Base-by-base conservation (phyloP, 2,797 vertebrate species). In the Cirrhinus molitorella region DNA sequence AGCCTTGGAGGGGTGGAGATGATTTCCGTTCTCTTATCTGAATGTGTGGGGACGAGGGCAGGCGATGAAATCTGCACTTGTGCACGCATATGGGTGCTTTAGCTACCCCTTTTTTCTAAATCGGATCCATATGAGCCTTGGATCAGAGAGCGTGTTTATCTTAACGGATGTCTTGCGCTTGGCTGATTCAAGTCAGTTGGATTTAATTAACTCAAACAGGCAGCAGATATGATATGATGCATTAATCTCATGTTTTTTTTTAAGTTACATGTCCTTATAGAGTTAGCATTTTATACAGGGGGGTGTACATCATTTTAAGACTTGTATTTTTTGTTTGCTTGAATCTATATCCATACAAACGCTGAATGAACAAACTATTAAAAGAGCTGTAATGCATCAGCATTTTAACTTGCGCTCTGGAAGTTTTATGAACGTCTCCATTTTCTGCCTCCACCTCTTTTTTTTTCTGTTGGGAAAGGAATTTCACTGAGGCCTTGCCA, bases 401-500 rank as follows among this genome's bases (percentile, higher is more conserved):
- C 14, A 37, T 57, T 68, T 68, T 45, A 73, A 55, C 28, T 72
- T 40, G 37, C 9, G 14, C 45, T 87, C 23, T 8, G 65, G 3
- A 37, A 5, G 65, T 57, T 65, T 53, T 79, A 73, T 67, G 37
- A 83, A 79, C 53, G 19, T 53, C 34, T 73, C 77, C 75, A n/a
- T 66, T 79, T n/a, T 65, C 45, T 43, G 9, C n/a, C 63, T 28
- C 59, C 17, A 23, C 34, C 45, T 75, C 10, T 51, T 61, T 83
- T 75, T n/a, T 47, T 53, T 80, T 19, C 65, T 43, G 63, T 37
- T 12, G 53, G 16, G 74, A 43, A 61, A 83, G 84, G 81, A 88
- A 87, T 88, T 87, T 85, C 87, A 88, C 84, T 87, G 85, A 88
- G 84, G 78, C 81, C 40, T 72, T 87, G 87, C 87, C 85, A 88